Base-by-base conservation (phyloP, 2,113 vertebrate species). In the Mastomys coucha region DNA sequence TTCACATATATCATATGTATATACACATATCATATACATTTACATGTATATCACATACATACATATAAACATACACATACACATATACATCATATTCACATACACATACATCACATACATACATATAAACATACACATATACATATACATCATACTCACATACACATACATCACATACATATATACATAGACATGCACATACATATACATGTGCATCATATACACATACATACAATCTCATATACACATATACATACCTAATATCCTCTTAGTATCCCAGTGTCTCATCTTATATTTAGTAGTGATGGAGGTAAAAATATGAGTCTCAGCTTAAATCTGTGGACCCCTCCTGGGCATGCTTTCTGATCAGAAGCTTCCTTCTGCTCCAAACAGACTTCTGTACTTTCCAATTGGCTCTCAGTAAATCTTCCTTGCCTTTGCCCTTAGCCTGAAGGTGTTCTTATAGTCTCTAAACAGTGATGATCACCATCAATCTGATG, bases 391-490 rank as follows among this genome's bases (percentile, higher is more conserved):
- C 4, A 67, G 72, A 16, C 28, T 86, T 95, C 94, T 31, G 42
- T 75, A 31, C 28, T 94, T 86, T 78, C 39, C 26, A 51, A 65
- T 85, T 36, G 82, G n/a, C 81, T 94, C 89, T 95, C 84, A 70
- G 82, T 58, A 93, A 78, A 69, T 7, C 33, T 75, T 86, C 82
- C 36, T 88, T 49, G 42, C 58, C 58, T 93, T 93, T 94, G 31
- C 36, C 94, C 90, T 85, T 88, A 94, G 76, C 49, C 72, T 76
- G 28, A 91, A 94, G 56, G 87, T 69, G 70, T 72, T 88, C n/a
- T 89, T 42, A 87, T 88, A 49, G 90, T 97, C 82, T 92, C 93
- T 88, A 85, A 93, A 45, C 88, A 91, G 67, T 2, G 49, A 42
- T 39, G 72, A 92, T 86, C 67, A 88, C 33, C 86, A 19, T 92